Evolutionary conservation across 2,113 vertebrate genomes (phyloP).

Genomic region (Cyanocitta stelleri): DNA sequence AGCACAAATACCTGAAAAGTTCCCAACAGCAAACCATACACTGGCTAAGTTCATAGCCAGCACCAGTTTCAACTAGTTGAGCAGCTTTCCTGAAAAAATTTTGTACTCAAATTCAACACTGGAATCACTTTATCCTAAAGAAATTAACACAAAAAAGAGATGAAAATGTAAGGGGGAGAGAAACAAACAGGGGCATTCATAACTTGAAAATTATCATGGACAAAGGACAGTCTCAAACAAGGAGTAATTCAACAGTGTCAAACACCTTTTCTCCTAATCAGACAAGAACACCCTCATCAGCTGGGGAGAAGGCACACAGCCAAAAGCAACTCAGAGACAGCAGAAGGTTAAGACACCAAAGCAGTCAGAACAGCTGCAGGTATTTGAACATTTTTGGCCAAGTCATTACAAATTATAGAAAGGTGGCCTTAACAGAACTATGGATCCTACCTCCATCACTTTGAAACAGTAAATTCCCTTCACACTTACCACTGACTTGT

Average conservation of each 20-base stretch:
- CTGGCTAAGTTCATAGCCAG: not conserved
- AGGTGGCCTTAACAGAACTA: not conserved
- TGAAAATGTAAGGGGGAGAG: not conserved
- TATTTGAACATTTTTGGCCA: not conserved
- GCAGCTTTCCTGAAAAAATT: not conserved
- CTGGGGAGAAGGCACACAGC: slow-evolving; percentile 40
- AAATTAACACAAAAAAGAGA: not conserved
- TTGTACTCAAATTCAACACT: not conserved
- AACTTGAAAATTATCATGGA: not conserved
- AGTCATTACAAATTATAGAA: not conserved
- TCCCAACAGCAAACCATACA: not conserved
- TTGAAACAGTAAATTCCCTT: not conserved
- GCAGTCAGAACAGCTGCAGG: not conserved
- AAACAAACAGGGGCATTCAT: not conserved
- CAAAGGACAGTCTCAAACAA: slow-evolving; percentile 17
- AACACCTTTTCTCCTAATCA: slow-evolving; percentile 58
- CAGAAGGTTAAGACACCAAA: slow-evolving; percentile 45
- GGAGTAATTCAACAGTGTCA: slow-evolving; percentile 5
- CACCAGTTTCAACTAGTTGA: not conserved
- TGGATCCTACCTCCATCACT: not conserved
- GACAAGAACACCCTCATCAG: slow-evolving; percentile 10
- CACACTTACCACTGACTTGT: not conserved
- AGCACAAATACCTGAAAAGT: not conserved
- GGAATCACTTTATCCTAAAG: not conserved
- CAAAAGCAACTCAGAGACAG: slow-evolving; percentile 19